Evolutionary conservation across 2,888 invertebrate genomes (phyloP), one percentile per base, ranked within the genome.

Genomic region (Eulithis testata): DNA sequence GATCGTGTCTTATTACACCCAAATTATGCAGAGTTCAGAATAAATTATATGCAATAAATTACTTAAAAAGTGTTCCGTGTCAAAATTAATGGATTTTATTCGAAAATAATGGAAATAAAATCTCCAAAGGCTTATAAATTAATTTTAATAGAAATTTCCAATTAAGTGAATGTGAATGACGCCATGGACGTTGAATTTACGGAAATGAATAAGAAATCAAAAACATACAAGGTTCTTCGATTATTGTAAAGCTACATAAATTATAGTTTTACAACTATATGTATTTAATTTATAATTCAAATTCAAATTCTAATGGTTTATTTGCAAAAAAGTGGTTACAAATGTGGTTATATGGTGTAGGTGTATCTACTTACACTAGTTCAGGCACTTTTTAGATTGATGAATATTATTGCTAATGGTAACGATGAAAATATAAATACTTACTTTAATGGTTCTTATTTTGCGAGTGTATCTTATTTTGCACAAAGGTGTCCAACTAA

Each of bases 31-130:
- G 11, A 60, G 8, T 7, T 61, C 11, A 31, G 54, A 50, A 57
- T 54, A 57, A 37, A 62, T 40, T 37, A 51, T 3, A 12, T 47
- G 55, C 52, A 45, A 63, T 63, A 66, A 63, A 66, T 60, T 31
- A 52, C 45, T 8, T 6, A 57, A 53, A 43, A 63, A 60, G 60
- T 60, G 55, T 59, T 62, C 11, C 36, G 43, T 27, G 66, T 37
- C 60, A 63, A 57, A 36, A 49, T 60, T 66, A 44, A 63, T 56
- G 49, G 12, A 63, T 56, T 63, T 63, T 66, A 66, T 63, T 62
- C 7, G 36, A 64, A 64, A 50, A 57, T 62, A 54, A 62, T 66
- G 64, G 59, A 59, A 64, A 64, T 64, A 64, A 40, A 54, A 61
- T 61, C 51, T 54, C 51, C 3, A 21, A 21, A 49, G 62, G 54